Conservation (phyloP, 92 coral and sea anemone species). For the Porites cylindrica region DNA sequence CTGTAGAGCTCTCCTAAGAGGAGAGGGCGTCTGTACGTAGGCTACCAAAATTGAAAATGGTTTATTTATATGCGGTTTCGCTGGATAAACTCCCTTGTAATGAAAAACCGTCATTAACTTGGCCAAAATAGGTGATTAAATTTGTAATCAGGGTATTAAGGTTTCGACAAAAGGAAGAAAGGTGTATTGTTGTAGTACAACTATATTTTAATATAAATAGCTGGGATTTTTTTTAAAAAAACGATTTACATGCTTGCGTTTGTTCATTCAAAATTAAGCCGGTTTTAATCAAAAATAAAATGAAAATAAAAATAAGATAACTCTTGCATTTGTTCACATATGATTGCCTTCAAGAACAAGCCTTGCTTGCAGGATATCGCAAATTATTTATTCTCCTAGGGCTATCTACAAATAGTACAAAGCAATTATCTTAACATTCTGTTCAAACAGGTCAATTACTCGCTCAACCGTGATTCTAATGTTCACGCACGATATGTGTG, state of each 20-base stretch:
- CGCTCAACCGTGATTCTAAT: too few species aligned
- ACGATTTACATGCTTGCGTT: constrained; percentile 8
- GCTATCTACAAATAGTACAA: neutral
- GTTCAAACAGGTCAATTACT: too few species aligned
- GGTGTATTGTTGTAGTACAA: neutral
- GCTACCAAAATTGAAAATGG: too few species aligned
- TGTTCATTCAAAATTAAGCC: neutral
- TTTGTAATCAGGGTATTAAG: neutral
- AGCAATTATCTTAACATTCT: neutral
- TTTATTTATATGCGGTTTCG: too few species aligned
- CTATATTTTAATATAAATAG: constrained; percentile 12
- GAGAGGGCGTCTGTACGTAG: too few species aligned
- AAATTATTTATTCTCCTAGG: neutral
- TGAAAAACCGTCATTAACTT: too few species aligned
- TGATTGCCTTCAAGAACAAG: neutral
- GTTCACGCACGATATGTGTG: too few species aligned
- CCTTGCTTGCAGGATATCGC: neutral
- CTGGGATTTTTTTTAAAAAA: neutral
- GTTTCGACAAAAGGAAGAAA: neutral
- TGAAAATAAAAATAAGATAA: neutral
- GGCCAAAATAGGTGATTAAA: neutral
- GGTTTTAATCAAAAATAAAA: neutral
- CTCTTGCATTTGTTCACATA: neutral
- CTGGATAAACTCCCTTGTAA: too few species aligned
- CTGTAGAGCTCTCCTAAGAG: too few species aligned